These are phyloP conservation scores for Anarhynchus alexandrinus DNA, from an alignment of 2,113 vertebrate genomes.

Conservation along the genomic window DNA sequence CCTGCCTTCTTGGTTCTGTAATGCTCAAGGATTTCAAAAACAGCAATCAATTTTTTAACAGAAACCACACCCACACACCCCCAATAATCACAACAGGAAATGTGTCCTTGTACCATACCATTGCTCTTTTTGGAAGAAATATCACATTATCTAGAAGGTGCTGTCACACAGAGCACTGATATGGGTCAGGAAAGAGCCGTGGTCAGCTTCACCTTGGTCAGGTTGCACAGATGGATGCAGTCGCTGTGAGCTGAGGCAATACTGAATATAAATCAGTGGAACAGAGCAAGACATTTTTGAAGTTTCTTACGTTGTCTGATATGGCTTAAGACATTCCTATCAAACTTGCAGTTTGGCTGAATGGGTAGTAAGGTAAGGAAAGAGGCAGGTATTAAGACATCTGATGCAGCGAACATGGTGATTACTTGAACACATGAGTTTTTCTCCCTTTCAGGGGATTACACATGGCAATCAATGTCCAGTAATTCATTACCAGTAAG, in stretches of 20 bases:
- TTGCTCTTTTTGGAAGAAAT: neutral
- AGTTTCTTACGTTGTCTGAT: neutral
- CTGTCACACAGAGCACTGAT: neutral
- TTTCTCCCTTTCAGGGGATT: neutral
- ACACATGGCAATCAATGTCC: neutral
- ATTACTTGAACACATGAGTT: neutral
- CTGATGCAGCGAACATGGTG: neutral
- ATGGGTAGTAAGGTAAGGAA: neutral
- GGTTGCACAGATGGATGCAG: neutral
- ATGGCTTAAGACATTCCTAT: neutral
- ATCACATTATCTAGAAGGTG: neutral
- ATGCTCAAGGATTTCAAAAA: neutral
- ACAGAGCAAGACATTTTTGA: neutral
- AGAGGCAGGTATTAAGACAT: neutral
- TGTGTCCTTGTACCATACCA: neutral
- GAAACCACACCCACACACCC: too few relatives aligned
- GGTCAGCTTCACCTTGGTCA: neutral
- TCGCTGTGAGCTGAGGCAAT: neutral
- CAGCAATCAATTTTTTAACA: neutral
- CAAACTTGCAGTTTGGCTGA: neutral
- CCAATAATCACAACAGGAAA: neutral
- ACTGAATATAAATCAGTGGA: neutral
- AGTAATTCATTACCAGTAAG: neutral
- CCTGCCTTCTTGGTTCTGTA: neutral
- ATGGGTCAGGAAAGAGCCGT: neutral